These are phyloP conservation scores for Tethea ocularis DNA, from an alignment of 2,888 invertebrate genomes.

Conservation along the genomic window DNA sequence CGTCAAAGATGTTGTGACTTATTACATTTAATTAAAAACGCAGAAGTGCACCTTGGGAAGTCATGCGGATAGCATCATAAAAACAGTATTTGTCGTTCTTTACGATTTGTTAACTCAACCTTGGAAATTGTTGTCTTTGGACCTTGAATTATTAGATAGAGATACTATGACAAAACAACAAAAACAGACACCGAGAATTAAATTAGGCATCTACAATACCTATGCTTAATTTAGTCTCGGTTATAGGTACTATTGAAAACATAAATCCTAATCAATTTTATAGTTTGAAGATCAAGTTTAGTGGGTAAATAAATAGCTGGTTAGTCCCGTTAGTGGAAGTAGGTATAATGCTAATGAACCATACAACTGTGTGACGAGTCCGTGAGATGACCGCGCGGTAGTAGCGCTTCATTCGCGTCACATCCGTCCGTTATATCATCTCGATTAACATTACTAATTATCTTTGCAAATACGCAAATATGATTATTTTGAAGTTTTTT, in stretches of 20 bases:
- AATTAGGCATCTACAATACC: conserved; percentile 19
- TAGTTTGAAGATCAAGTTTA: conserved; percentile 45
- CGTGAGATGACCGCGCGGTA: conserved; percentile 32
- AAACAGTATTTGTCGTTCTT: conserved; percentile 48
- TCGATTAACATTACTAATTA: background rate
- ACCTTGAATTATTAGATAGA: conserved; percentile 62
- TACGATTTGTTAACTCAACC: conserved; percentile 54
- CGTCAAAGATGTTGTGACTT: too few relatives aligned
- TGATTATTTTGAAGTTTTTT: background rate
- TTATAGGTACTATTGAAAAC: conserved; percentile 18
- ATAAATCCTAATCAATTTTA: conserved; percentile 22
- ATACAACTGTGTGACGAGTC: conserved; percentile 51
- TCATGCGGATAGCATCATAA: conserved; percentile 41
- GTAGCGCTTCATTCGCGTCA: conserved; percentile 16
- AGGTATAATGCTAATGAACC: conserved; percentile 73
- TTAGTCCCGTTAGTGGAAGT: conserved; percentile 72
- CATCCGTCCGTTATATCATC: conserved; percentile 14
- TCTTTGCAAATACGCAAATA: too few relatives aligned
- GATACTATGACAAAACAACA: conserved; percentile 51
- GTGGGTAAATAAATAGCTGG: conserved; percentile 40
- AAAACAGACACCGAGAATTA: conserved; percentile 44
- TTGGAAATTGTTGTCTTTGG: conserved; percentile 55
- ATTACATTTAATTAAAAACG: background rate
- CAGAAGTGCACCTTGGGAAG: conserved; percentile 38
- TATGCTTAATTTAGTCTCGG: too few relatives aligned